Percentiles rank a stretch among this genome's conserved stretches.
Conservation (phyloP, 2,113 vertebrate species). For the Scolopax mira region DNA sequence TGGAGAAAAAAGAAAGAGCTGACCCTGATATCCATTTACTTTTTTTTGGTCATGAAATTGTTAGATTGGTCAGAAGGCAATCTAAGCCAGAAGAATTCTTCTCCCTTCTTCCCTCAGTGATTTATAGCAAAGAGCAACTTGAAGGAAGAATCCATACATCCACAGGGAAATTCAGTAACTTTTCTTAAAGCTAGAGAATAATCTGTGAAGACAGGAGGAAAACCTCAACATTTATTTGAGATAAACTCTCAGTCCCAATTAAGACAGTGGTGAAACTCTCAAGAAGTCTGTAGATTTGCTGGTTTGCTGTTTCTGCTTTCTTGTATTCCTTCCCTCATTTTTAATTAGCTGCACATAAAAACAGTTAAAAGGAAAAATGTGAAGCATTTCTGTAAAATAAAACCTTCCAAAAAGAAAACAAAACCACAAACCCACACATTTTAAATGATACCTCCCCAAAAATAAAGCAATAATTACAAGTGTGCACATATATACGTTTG, state of each 20-base stretch:
- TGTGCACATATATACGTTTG: rapidly evolving
- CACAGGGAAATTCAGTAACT: background rate
- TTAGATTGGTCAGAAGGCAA: no score
- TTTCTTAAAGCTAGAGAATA: background rate
- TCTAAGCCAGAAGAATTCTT: background rate
- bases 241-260: background rate
- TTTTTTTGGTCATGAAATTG: background rate
- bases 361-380: background rate
- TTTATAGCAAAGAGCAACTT: background rate
- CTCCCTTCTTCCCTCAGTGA: background rate
- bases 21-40: no score
- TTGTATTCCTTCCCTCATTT: background rate
- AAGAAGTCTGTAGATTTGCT: background rate
- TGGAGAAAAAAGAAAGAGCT: background rate
- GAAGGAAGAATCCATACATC: background rate
- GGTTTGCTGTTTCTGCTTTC: background rate
- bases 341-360: background rate
- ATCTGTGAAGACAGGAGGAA: background rate
- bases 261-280: background rate
- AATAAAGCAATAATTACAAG: background rate
- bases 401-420: background rate
- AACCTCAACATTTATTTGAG: background rate
- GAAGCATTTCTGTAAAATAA: background rate
- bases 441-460: background rate
- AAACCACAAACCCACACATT: background rate